A percentile compares a stretch with the other conserved stretches of the same genome.
Conservation (phyloP, 2,888 invertebrate genomes). For the Schrankia costaestrigalis region DNA sequence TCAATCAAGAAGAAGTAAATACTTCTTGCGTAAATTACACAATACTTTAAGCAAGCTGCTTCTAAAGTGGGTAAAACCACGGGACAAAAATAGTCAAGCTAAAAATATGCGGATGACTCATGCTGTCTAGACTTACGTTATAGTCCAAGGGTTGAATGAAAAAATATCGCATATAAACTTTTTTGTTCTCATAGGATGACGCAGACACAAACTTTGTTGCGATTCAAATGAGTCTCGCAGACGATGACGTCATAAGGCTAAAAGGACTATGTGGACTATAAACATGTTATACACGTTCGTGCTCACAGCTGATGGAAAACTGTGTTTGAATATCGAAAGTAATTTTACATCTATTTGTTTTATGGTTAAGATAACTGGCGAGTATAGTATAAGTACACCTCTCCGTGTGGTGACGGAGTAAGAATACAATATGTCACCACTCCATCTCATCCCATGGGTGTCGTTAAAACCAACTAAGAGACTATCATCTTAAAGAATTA, state of each 20-base stretch:
- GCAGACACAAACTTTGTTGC: constrained; percentile 19
- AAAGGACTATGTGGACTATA: constrained; percentile 5
- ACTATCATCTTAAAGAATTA: no score
- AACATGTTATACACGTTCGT: constrained; percentile 5
- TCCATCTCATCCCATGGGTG: no score
- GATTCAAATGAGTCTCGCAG: constrained; percentile 15
- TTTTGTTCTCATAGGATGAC: constrained; percentile 34
- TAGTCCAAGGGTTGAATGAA: constrained; percentile 52
- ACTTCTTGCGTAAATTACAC: no score
- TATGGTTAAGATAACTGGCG: no score
- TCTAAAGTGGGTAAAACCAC: not conserved
- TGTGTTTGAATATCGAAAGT: constrained; percentile 1
- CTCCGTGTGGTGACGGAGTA: no score
- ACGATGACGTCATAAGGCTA: constrained; percentile 21
- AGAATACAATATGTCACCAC: no score
- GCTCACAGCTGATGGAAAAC: constrained; percentile 3
- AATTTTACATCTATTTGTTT: not conserved
- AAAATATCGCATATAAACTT: constrained; percentile 36
- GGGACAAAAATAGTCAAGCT: constrained; percentile 3
- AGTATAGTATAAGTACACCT: no score
- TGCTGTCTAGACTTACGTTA: constrained; percentile 43
- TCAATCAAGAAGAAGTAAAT: no score
- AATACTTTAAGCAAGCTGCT: not conserved
- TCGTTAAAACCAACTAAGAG: no score
- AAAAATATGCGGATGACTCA: constrained; percentile 28